Evolutionary conservation across 2,113 vertebrate genomes (phyloP), one percentile per base, ranked within the genome.

Genomic region (Lophochroa leadbeateri): DNA sequence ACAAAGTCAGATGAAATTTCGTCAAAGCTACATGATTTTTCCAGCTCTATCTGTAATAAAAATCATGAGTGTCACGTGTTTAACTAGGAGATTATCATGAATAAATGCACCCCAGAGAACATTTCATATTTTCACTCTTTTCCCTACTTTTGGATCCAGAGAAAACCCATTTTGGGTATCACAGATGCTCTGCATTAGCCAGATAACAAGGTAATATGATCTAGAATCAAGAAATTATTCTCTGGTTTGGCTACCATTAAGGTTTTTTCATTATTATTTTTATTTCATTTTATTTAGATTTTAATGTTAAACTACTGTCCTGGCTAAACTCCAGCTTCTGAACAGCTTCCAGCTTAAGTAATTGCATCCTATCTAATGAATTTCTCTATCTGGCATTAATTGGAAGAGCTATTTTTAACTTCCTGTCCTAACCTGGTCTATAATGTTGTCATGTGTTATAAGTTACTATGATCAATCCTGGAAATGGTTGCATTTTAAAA

Each of bases 321-420:
- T 96, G 94, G 86, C 88, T 82, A 70, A 92, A 82, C 33, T 93
- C 88, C 96, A 92, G 69, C 25, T 80, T 71, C 77, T 95, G 91
- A 90, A 84, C 7, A 80, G 88, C 79, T 79, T 95, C 81, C 88
- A 95, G 41, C 61, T 81, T 67, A 93, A 94, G 47, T 96, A 94
- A 92, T 95, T 96, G 21, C 76, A 88, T 84, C 39, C 43, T 71
- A 50, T 78, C 72, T 63, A 95, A 93, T 88, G 67, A 92, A 94
- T 94, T 82, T 93, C 20, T 18, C 47, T 91, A 55, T 89, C 19
- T 95, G 88, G n/a, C 65, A 77, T 88, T 95, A 97, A 96, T 89
- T 93, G 86, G 70, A 80, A 87, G 86, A 79, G 23, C 61, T 87
- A 21, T 94, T 96, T 49, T 93, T 95, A 81, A 86, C 13, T 79